Conservation (phyloP, 2,888 invertebrate genomes). For the Caenorhabditis macrosperma region DNA sequence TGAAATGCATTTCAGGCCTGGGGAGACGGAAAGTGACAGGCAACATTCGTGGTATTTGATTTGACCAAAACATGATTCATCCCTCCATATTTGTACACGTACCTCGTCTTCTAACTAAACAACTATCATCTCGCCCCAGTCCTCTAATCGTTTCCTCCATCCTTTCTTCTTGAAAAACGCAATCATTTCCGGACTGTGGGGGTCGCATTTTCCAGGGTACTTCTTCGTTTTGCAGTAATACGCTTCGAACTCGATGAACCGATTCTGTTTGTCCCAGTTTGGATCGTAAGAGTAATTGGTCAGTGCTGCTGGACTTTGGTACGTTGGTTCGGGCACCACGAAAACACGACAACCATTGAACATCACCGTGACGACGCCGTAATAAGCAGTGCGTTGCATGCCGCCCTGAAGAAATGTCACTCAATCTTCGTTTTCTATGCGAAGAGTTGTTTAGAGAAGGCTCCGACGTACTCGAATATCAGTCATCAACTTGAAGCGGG, state of each 20-base stretch:
- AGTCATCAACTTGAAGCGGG: conserved; percentile 74
- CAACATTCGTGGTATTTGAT: conserved; percentile 8
- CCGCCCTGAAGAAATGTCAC: conserved; percentile 86
- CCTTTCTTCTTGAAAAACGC: conserved; percentile 73
- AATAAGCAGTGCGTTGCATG: conserved; percentile 95
- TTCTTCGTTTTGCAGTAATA: conserved; percentile 74
- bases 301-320: conserved; percentile 39
- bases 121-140: conserved; percentile 77
- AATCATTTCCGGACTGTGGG: conserved; percentile 72
- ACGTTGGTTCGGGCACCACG: conserved; percentile 52
- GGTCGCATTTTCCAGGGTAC: conserved; percentile 77
- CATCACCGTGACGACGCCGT: conserved; percentile 93
- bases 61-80: conserved; percentile 54
- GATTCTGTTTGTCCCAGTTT: conserved; percentile 74
- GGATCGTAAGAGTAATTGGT: conserved; percentile 63
- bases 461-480: conserved; percentile 74
- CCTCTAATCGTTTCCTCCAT: conserved; percentile 70
- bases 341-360: conserved; percentile 89
- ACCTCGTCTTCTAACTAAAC: conserved; percentile 48
- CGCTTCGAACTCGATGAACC: conserved; percentile 76
- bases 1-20: background rate
- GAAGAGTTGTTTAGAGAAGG: too few species aligned
- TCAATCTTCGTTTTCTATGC: background rate
- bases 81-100: conserved; percentile 22
- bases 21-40: background rate